Conservation (phyloP, 2,888 invertebrate species). For the Acleris sparsana region DNA sequence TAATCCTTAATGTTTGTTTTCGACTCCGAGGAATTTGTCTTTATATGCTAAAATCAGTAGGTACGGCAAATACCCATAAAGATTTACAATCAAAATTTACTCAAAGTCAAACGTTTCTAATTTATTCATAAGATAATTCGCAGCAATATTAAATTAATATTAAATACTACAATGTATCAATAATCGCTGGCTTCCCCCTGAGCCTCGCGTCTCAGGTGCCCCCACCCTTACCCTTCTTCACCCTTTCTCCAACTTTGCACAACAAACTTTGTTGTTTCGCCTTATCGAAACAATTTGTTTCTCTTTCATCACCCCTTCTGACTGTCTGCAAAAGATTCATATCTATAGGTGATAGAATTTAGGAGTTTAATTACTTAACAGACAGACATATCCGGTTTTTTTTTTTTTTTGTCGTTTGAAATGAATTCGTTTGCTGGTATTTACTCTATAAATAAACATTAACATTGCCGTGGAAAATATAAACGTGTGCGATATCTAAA, state of each 20-base stretch:
- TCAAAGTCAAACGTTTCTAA: constrained; percentile 21
- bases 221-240: constrained; percentile 40
- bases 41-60: not conserved
- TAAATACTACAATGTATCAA: constrained; percentile 52
- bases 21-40: not conserved
- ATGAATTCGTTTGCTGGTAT: no score
- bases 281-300: constrained; percentile 79
- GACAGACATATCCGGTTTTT: no score
- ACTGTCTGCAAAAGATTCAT: constrained; percentile 50
- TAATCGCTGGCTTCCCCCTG: constrained; percentile 46
- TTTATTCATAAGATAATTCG: constrained; percentile 34
- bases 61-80: not conserved
- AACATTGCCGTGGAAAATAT: no score
- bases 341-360: constrained; percentile 48
- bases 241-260: constrained; percentile 58
- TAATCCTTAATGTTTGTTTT: not conserved
- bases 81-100: constrained; percentile 12
- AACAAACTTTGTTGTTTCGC: constrained; percentile 76
- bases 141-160: constrained; percentile 45
- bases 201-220: constrained; percentile 1
- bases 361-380: constrained; percentile 15
- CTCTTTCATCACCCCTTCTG: constrained; percentile 73
- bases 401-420: no score
- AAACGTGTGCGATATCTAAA: no score
- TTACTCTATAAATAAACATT: no score